Percentiles rank a stretch among this genome's conserved stretches.
Conservation (phyloP, 2,113 vertebrate species). For the Myrmecobius fasciatus region DNA sequence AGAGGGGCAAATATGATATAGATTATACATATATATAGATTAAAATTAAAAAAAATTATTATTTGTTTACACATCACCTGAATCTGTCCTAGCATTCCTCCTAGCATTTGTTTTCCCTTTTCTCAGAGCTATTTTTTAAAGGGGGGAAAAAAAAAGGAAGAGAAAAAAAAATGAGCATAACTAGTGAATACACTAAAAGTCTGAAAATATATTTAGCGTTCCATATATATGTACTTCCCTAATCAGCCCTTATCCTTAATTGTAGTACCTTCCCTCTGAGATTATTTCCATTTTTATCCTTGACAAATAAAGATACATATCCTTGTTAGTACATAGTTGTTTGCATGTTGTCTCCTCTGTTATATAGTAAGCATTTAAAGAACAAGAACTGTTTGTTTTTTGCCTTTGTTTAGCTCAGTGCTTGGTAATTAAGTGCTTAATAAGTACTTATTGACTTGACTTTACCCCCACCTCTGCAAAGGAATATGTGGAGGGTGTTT, state of each 20-base stretch:
- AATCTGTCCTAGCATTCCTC: not conserved
- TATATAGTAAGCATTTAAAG: not conserved
- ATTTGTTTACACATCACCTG: not conserved
- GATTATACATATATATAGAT: not conserved
- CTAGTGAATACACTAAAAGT: not conserved
- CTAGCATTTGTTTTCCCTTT: not conserved
- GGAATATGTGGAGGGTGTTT: not conserved
- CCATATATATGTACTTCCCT: not conserved
- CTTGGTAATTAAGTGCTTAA: not conserved
- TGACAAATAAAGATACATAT: not conserved
- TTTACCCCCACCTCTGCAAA: not conserved
- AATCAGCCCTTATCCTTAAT: not conserved
- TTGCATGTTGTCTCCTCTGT: not conserved
- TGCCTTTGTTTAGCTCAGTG: not conserved
- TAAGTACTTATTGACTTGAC: not conserved
- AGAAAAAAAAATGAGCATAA: not conserved
- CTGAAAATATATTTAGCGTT: not conserved
- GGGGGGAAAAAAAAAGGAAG: too few relatives aligned
- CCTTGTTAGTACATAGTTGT: not conserved
- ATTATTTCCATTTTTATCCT: not conserved
- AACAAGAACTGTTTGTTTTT: not conserved
- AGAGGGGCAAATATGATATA: too few relatives aligned
- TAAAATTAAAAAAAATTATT: not conserved
- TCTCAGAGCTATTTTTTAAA: not conserved
- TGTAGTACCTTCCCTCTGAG: not conserved